phyloP scores from a whole-genome alignment of 2,888 invertebrate species.

The Uropetala carovei region DNA sequence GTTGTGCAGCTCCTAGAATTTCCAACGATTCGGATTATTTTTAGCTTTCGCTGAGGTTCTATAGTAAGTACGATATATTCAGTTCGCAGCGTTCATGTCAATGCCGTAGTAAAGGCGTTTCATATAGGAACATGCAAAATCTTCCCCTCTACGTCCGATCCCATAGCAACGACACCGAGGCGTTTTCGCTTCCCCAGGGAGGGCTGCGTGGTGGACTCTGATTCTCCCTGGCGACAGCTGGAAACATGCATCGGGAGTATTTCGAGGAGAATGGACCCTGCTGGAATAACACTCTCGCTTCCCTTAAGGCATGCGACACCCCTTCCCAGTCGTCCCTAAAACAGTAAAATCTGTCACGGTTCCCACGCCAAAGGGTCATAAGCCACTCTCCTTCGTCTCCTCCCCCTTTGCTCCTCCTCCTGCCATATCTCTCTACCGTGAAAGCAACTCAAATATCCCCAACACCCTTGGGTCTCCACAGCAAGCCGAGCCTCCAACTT shows the following conservation, averaged over 20 bases:
- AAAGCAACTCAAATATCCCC: slow-evolving; percentile 15
- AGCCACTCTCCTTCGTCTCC: background rate
- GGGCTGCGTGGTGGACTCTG: background rate
- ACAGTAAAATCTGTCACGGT: slow-evolving; percentile 12
- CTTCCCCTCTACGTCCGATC: too few relatives aligned
- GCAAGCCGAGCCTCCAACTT: background rate
- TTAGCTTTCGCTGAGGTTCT: too few relatives aligned
- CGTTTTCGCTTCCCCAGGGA: too few relatives aligned
- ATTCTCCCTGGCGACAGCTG: background rate
- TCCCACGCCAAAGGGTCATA: slow-evolving; percentile 13
- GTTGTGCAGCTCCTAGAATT: too few relatives aligned
- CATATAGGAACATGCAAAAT: too few relatives aligned
- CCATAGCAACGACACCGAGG: too few relatives aligned
- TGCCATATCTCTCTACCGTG: background rate
- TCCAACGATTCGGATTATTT: too few relatives aligned
- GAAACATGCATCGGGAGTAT: background rate
- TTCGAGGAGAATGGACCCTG: background rate
- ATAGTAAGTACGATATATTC: too few relatives aligned
- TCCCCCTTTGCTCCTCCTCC: background rate
- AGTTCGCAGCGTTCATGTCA: too few relatives aligned
- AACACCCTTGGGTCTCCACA: background rate
- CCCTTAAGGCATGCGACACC: slow-evolving; percentile 5
- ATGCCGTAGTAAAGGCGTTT: too few relatives aligned
- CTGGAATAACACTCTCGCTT: slow-evolving; percentile 1
- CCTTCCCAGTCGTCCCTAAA: background rate